phyloP scores from a whole-genome alignment of 2,888 invertebrate species.

The Sceliomorpha sp. region DNA sequence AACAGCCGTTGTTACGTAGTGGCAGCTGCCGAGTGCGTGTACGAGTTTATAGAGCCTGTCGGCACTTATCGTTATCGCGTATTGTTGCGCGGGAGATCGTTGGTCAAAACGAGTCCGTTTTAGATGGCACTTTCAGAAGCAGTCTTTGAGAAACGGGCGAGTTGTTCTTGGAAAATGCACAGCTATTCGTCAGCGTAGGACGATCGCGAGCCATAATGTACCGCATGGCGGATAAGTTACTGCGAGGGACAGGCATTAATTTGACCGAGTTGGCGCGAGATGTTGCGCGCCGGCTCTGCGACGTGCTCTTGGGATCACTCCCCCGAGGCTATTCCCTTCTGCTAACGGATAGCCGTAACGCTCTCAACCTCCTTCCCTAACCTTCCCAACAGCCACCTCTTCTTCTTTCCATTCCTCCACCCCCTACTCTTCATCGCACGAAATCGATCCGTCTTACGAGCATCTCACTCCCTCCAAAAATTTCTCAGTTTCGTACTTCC shows the following conservation, averaged over 20 bases:
- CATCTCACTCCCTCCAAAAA: conserved; percentile 10
- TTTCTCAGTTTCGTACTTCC: conserved; percentile 15
- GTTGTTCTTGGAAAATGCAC: conserved; percentile 49
- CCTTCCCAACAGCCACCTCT: conserved; percentile 69
- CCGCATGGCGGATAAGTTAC: conserved; percentile 66
- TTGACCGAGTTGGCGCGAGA: conserved; percentile 68
- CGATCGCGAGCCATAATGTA: conserved; percentile 67
- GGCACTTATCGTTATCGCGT: no score
- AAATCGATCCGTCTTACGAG: conserved; percentile 71
- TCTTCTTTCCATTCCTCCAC: conserved; percentile 35
- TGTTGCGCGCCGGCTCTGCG: conserved; percentile 57
- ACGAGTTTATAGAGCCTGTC: no score
- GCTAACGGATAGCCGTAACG: conserved; percentile 71
- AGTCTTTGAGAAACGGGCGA: conserved; percentile 37
- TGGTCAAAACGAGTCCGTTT: no score
- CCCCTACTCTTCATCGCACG: conserved; percentile 18
- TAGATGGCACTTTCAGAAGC: conserved; percentile 1
- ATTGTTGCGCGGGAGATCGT: no score
- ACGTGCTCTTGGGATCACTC: conserved; percentile 66
- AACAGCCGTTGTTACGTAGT: no score
- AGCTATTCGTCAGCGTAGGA: conserved; percentile 55
- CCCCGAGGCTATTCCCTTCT: conserved; percentile 73
- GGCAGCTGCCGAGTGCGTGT: no score
- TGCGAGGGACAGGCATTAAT: conserved; percentile 76
- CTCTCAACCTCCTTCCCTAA: conserved; percentile 2